phyloP scores from a whole-genome alignment of 2,113 vertebrate species.

The Cyanoramphus novaezelandiae region DNA sequence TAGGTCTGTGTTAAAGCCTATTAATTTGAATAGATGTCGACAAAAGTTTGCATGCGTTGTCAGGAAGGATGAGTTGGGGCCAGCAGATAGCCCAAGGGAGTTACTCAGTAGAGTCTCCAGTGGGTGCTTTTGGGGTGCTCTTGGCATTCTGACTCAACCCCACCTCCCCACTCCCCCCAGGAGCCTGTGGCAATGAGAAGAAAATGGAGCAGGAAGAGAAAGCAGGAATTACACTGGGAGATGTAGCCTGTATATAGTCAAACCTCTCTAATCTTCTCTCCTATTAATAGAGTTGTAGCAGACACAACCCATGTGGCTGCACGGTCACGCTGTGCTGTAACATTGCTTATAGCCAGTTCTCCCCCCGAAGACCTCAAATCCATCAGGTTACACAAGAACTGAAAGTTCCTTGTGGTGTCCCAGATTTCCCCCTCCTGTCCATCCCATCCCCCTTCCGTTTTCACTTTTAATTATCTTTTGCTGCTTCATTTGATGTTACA shows the following conservation, averaged over 20 bases:
- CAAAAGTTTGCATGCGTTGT: not conserved
- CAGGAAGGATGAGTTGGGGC: not conserved
- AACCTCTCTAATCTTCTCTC: not conserved
- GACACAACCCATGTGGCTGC: slow-evolving; percentile 40
- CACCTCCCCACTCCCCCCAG: accelerated
- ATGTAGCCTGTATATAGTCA: not conserved
- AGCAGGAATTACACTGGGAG: not conserved
- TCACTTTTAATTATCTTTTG: not conserved
- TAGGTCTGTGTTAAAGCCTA: not conserved
- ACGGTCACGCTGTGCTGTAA: slow-evolving; percentile 33
- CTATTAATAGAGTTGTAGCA: slow-evolving; percentile 45
- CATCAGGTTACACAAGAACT: slow-evolving; percentile 3
- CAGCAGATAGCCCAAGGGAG: not conserved
- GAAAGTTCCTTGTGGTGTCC: slow-evolving; percentile 1
- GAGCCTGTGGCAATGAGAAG: not conserved
- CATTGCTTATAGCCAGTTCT: slow-evolving; percentile 9
- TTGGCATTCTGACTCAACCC: accelerated
- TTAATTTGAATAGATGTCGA: not conserved
- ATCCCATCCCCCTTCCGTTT: not conserved
- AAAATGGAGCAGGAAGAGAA: not conserved
- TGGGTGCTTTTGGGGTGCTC: not conserved
- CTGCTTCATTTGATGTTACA: not conserved
- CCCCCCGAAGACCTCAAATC: slow-evolving; percentile 43
- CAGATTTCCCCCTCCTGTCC: slow-evolving; percentile 3
- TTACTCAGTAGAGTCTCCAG: too few species aligned